phyloP scores from a whole-genome alignment of 2,888 invertebrate genomes.

The Miltochrista miniata region DNA sequence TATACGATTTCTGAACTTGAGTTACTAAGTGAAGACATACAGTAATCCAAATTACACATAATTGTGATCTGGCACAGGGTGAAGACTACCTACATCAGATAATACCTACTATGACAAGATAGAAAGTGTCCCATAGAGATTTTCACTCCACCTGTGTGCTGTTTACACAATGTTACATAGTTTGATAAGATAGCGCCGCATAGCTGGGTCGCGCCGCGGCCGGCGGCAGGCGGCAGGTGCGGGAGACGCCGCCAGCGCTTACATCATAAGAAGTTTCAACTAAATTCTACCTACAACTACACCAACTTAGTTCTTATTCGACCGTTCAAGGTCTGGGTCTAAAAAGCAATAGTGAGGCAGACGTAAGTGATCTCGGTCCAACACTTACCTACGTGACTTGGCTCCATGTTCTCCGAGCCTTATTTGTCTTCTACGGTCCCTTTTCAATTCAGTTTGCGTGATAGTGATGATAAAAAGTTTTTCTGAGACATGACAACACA shows the following conservation, averaged over 20 bases:
- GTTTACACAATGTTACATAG: constrained; percentile 44
- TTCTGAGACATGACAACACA: constrained; percentile 70
- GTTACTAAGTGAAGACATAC: too few relatives aligned
- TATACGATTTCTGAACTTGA: too few relatives aligned
- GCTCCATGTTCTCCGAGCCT: constrained; percentile 59
- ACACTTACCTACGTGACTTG: constrained; percentile 70
- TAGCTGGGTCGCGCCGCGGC: constrained; percentile 1
- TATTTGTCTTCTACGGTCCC: constrained; percentile 34
- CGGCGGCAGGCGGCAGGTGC: constrained; percentile 27
- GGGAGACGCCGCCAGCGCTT: constrained; percentile 22
- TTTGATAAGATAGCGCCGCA: constrained; percentile 61
- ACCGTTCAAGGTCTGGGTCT: constrained; percentile 49
- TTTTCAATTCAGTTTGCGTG: constrained; percentile 57
- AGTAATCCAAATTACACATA: too few relatives aligned
- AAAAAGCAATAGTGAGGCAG: constrained; percentile 3
- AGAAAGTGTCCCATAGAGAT: constrained; percentile 48
- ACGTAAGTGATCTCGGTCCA: constrained; percentile 15
- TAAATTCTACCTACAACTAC: constrained; percentile 16
- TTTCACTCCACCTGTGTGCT: constrained; percentile 11
- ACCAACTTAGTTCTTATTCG: constrained; percentile 34
- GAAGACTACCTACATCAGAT: constrained; percentile 25
- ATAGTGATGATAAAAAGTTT: constrained; percentile 60
- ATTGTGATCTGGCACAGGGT: not conserved
- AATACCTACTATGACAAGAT: constrained; percentile 36
- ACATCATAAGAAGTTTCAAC: constrained; percentile 29